These are phyloP conservation scores for Calephelis perditalis DNA, from an alignment of 2,888 invertebrate species.

Conservation along the genomic window DNA sequence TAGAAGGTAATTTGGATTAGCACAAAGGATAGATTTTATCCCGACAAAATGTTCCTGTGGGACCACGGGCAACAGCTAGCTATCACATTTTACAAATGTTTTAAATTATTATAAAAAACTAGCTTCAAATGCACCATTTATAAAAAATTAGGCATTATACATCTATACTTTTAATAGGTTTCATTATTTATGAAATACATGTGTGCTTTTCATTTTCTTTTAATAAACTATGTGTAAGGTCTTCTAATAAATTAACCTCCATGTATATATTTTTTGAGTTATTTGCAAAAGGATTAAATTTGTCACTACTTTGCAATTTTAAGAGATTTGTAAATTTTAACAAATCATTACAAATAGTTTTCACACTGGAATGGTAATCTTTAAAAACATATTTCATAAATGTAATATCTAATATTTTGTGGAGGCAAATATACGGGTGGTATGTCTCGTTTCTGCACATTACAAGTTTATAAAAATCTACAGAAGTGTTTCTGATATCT, in stretches of 20 bases:
- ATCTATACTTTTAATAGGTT: too few species aligned
- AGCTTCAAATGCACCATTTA: too few species aligned
- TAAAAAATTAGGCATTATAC: too few species aligned
- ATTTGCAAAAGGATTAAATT: constrained; percentile 73
- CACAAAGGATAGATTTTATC: too few species aligned
- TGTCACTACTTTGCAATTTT: constrained; percentile 35
- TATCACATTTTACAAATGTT: too few species aligned
- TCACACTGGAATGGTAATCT: constrained; percentile 34
- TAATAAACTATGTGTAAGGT: constrained; percentile 38
- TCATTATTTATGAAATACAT: too few species aligned
- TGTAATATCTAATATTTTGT: constrained; percentile 40
- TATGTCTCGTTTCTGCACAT: constrained; percentile 26
- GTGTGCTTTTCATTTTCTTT: too few species aligned
- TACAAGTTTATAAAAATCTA: constrained; percentile 47
- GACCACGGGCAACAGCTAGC: too few species aligned
- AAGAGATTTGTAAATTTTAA: constrained; percentile 34
- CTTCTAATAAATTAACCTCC: constrained; percentile 56
- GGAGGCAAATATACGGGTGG: constrained; percentile 52
- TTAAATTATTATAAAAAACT: too few species aligned
- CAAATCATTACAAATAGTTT: constrained; percentile 41
- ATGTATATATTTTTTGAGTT: constrained; percentile 68
- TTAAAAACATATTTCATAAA: constrained; percentile 43
- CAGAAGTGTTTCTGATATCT: constrained; percentile 61
- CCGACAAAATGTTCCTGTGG: too few species aligned
- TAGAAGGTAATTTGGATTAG: too few species aligned